A percentile compares a stretch with the other conserved stretches of the same genome.
These are phyloP conservation scores for Artemia franciscana DNA, from an alignment of 1,140 invertebrate genomes.

Conservation along the genomic window DNA sequence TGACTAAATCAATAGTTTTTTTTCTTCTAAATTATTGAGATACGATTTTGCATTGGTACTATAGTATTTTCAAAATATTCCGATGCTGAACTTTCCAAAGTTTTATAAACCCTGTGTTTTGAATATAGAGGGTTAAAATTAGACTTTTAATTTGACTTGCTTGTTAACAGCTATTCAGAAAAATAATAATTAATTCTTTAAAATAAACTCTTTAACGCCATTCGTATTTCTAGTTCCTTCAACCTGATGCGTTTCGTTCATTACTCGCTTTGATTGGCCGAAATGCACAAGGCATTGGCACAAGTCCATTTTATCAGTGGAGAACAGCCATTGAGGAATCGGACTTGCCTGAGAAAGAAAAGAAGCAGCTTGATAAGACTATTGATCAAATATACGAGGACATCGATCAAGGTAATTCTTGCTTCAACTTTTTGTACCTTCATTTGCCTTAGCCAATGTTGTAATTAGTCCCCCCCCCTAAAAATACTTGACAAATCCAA, in stretches of 20 bases:
- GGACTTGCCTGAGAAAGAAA: constrained; percentile 35
- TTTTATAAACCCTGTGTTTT: too few relatives aligned
- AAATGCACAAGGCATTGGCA: constrained; percentile 83
- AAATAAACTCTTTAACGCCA: neutral
- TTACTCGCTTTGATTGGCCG: constrained; percentile 68
- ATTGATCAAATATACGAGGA: constrained; percentile 62
- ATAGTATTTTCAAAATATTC: too few relatives aligned
- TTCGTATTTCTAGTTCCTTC: constrained; percentile 44
- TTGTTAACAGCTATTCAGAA: constrained; percentile 9
- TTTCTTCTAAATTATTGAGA: too few relatives aligned
- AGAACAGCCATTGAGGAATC: constrained; percentile 45
- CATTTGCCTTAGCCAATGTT: too few relatives aligned
- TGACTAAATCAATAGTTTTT: too few relatives aligned
- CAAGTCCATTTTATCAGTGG: constrained; percentile 66
- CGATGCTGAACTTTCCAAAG: too few relatives aligned
- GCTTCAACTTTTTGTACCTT: constrained; percentile 7
- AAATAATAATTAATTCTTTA: neutral
- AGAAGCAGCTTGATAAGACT: constrained; percentile 37
- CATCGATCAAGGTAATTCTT: constrained; percentile 44
- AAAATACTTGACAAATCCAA: too few relatives aligned
- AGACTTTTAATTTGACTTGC: too few relatives aligned
- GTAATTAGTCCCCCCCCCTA: too few relatives aligned
- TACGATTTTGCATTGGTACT: too few relatives aligned
- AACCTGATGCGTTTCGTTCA: constrained; percentile 58
- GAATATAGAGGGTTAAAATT: too few relatives aligned